Base-by-base conservation (phyloP, 2,888 invertebrate genomes). In the Hydrotaea diabolus region DNA sequence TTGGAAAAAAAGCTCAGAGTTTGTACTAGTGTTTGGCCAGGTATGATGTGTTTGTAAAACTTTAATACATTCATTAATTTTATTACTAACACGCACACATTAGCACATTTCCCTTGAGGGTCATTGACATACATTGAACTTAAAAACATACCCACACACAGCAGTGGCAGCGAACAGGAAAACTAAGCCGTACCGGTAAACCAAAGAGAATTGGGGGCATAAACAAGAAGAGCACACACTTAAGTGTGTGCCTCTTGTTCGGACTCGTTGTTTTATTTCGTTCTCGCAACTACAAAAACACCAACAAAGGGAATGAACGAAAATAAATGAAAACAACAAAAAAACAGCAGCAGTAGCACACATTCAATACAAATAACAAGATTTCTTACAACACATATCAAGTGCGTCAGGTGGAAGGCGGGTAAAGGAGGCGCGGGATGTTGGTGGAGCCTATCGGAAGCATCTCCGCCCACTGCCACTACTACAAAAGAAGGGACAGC, bases 51-150 rank as follows among this genome's bases (percentile, higher is more conserved):
- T 39, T 9, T 66, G 49, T 69, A 46, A 73, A 83, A 81, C 75
- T 83, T 77, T 66, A 83, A 83, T 82, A 80, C 74, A 79, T 81
- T 85, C 86, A 86, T 86, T 86, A 86, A 83, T 86, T 86, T 85
- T 80, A 86, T 83, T 85, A 81, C 79, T 69, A 80, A 82, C 82
- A 81, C 84, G 78, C 55, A 75, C 73, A 79, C 77, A 85, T 83
- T 79, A 86, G 75, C 84, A 84, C 81, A 85, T 85, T 86, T 81
- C 86, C 86, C 86, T 9, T 17, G 85, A 73, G 86, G 83, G 86
- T 86, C 86, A 86, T 86, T 86, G 86, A 85, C 85, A 85, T 79
- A 85, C 81, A 81, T 85, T 82, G 74, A 82, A 85, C 80, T 75
- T 80, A 69, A 69, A 36, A 72, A 39, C 23, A 17, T 11, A 39